Evolutionary conservation across 2,797 vertebrate genomes (phyloP), one percentile per base, ranked within the genome.

Genomic region (Micropoecilia bifurca): DNA sequence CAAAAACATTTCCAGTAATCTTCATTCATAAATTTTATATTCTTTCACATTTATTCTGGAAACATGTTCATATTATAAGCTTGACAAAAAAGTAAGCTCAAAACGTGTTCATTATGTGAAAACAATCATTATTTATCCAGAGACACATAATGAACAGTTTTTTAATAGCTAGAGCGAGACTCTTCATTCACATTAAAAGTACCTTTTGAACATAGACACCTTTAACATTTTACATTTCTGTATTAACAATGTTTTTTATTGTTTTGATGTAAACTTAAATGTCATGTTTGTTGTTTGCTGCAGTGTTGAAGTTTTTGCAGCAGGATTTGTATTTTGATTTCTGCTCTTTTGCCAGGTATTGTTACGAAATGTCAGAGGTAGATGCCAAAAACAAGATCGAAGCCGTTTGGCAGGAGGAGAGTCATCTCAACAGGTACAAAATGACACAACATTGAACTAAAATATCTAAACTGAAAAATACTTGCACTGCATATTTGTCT

Each of bases 351-450:
- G 33, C 93, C 74, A 93, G 81, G 78, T 86, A 86, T 61, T 97
- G 96, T 85, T 93, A 96, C 77, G 84, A 78, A 79, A 79, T 86
- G 73, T 91, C 96, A 22, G 85, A 96, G 81, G 80, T 87, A 0
- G 96, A 97, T 77, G 91, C 94, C 74, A 94, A 93, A 86, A 96
- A 96, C 0, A 87, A 92, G 3, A 91, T 96, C 76, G 88, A 96
- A 92, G 97, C 96, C 1, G 90, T 80, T 71, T 95, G 96, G 96
- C 96, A 96, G 83, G 96, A 96, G 61, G 96, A 97, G 85, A 97
- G 96, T 55, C 96, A 97, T 85, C 94, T 97, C 63, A 97, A 97
- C 86, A 95, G 87, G 74, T 94, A 91, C 50, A 39, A 6, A 50
- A 1, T 73, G 45, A 50, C 18, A 47, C 5, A 9, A 55, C 33